Percentiles rank a stretch among this genome's conserved stretches.
phyloP scores from a whole-genome alignment of 2,797 vertebrate species.

The Eupleurogrammus muticus region DNA sequence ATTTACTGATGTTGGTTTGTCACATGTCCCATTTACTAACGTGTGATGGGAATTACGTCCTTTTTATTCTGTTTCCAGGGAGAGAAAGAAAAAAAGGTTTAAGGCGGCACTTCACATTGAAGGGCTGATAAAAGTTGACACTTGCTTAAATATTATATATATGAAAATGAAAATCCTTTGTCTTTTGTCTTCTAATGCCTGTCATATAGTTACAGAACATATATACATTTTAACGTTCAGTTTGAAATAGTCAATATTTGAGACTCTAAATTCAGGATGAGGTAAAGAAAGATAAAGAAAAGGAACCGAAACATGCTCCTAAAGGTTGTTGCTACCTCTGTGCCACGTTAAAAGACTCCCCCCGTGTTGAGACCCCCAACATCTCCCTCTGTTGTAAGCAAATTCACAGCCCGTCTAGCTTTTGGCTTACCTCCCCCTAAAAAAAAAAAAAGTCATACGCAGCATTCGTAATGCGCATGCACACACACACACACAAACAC shows the following conservation, averaged over 20 bases:
- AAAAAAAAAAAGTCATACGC: slow-evolving; percentile 68
- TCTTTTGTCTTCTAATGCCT: background rate
- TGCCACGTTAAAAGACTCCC: slow-evolving; percentile 56
- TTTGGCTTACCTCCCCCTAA: slow-evolving; percentile 67
- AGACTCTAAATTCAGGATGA: background rate
- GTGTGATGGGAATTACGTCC: too few species aligned
- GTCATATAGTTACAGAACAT: background rate
- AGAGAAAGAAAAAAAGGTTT: too few species aligned
- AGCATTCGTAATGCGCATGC: slow-evolving; percentile 33
- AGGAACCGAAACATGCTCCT: slow-evolving; percentile 21
- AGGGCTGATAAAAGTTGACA: too few species aligned
- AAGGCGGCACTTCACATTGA: too few species aligned
- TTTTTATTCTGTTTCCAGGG: too few species aligned
- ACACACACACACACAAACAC: slow-evolving; percentile 3
- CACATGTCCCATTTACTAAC: too few species aligned
- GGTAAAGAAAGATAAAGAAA: background rate
- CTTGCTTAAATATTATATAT: too few species aligned
- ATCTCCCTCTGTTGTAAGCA: slow-evolving; percentile 75
- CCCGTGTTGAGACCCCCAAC: slow-evolving; percentile 56
- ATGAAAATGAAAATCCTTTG: too few species aligned
- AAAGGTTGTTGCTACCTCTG: slow-evolving; percentile 61
- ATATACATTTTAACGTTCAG: too few species aligned
- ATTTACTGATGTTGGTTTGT: too few species aligned
- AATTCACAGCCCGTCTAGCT: slow-evolving; percentile 78
- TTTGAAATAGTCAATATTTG: too few species aligned